A percentile compares a stretch with the other conserved stretches of the same genome.
These are phyloP conservation scores for Callocephalon fimbriatum DNA, from an alignment of 2,113 vertebrate genomes.

Conservation along the genomic window DNA sequence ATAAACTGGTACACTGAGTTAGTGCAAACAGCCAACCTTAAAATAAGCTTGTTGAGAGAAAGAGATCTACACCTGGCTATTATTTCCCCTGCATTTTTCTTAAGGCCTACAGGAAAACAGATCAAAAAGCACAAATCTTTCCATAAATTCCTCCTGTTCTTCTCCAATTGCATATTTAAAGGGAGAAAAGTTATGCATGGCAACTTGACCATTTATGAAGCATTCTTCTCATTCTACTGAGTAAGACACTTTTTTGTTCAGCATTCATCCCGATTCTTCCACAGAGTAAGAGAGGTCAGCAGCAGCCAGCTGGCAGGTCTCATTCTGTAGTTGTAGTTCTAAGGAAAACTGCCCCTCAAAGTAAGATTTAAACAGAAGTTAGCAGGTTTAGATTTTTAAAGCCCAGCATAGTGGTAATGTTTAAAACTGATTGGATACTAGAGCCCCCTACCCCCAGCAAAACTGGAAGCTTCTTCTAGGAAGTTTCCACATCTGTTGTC, in stretches of 20 bases:
- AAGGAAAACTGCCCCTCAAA: background rate
- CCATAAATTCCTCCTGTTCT: background rate
- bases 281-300: background rate
- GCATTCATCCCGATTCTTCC: background rate
- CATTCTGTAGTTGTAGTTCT: fast-evolving
- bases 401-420: background rate
- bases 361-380: background rate
- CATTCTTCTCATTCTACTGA: background rate
- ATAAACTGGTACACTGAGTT: background rate
- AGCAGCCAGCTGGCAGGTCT: background rate
- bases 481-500: background rate
- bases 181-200: background rate
- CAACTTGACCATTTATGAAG: background rate
- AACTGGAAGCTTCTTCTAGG: background rate
- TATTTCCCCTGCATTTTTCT: background rate
- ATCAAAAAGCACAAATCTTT: background rate
- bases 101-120: background rate
- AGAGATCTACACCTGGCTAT: background rate
- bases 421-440: background rate
- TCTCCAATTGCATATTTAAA: background rate
- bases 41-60: background rate
- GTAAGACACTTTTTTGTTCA: background rate
- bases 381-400: background rate
- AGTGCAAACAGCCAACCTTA: background rate
- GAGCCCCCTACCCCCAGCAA: background rate